Percentiles rank a stretch among this genome's conserved stretches.
These are phyloP conservation scores for Lepisosteus osseus DNA, from an alignment of 2,113 vertebrate species.

Conservation along the genomic window DNA sequence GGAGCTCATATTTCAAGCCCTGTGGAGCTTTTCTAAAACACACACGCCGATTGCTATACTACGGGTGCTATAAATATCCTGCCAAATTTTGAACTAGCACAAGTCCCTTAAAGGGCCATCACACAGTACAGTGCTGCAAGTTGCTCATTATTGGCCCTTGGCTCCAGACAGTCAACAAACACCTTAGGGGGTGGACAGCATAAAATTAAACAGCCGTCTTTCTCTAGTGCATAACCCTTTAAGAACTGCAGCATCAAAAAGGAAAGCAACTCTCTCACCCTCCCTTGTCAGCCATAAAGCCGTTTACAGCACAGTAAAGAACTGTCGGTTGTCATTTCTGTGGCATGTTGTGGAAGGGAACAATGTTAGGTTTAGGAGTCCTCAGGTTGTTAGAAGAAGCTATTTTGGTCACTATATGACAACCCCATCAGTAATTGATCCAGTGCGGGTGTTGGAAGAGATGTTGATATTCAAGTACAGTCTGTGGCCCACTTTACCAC, in stretches of 20 bases:
- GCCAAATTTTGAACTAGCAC: background rate
- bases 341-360: conserved; percentile 42
- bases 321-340: conserved; percentile 54
- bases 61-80: background rate
- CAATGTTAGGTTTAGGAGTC: conserved; percentile 40
- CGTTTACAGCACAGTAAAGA: conserved; percentile 64
- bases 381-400: conserved; percentile 35
- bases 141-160: background rate
- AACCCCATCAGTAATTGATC: conserved; percentile 11
- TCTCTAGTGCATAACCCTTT: background rate
- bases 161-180: background rate
- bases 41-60: background rate
- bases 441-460: conserved; percentile 2
- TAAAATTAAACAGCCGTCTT: background rate
- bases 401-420: conserved; percentile 24
- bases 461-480: conserved; percentile 17
- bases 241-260: conserved; percentile 10
- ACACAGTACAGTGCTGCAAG: background rate
- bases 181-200: background rate
- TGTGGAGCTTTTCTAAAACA: background rate
- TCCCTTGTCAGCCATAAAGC: conserved; percentile 47
- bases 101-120: background rate
- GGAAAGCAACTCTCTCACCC: conserved; percentile 28
- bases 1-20: conserved; percentile 1
- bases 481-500: background rate